Percentiles rank a stretch among this genome's conserved stretches.
Conservation (phyloP, 1,140 invertebrate species). For the Globodera rostochiensis region DNA sequence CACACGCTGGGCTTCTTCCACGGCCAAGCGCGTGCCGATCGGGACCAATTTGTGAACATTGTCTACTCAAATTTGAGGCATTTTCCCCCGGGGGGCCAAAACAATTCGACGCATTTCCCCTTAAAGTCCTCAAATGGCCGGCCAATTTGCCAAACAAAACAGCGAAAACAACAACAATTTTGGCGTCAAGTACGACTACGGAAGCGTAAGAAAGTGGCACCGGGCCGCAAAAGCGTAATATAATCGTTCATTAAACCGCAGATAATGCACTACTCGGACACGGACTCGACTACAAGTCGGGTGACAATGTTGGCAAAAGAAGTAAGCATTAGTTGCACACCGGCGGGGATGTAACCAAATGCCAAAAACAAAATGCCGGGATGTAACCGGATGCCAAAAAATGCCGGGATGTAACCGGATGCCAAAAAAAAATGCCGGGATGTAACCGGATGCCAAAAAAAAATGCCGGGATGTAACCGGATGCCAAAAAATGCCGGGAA, state of each 20-base stretch:
- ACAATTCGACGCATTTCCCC: background rate
- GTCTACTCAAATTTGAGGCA: slow-evolving; percentile 42
- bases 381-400: no score
- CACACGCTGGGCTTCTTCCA: slow-evolving; percentile 40
- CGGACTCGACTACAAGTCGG: slow-evolving; percentile 21
- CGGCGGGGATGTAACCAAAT: no score
- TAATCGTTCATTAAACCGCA: background rate
- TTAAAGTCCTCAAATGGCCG: slow-evolving; percentile 41
- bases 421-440: no score
- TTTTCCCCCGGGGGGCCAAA: background rate
- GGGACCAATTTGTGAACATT: slow-evolving; percentile 33
- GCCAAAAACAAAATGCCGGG: no score
- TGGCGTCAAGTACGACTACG: slow-evolving; percentile 46
- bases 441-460: no score
- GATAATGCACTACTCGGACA: slow-evolving; percentile 48
- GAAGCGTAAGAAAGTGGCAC: slow-evolving; percentile 26
- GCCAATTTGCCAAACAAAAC: slow-evolving; percentile 43
- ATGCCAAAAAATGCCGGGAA: no score
- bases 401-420: no score
- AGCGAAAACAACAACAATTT: slow-evolving; percentile 41
- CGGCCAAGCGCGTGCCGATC: slow-evolving; percentile 26
- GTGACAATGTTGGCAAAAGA: slow-evolving; percentile 24
- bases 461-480: background rate
- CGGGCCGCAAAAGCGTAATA: background rate
- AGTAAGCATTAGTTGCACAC: no score